phyloP scores from a whole-genome alignment of 2,797 vertebrate species.

The Pyrocephalus nanus region DNA sequence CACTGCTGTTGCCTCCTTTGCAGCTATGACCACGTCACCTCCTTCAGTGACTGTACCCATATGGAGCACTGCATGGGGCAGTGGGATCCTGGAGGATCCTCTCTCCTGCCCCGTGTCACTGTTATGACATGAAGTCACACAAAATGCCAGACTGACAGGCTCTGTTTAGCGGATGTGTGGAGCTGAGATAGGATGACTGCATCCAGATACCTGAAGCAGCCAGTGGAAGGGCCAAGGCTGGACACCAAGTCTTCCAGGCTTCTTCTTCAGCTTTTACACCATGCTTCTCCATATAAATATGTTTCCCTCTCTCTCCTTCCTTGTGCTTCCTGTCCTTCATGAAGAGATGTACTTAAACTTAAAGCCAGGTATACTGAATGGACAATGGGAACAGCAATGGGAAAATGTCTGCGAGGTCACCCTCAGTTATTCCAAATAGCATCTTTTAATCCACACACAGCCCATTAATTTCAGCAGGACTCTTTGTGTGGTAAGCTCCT shows the following conservation, averaged over 20 bases:
- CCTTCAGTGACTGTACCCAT: not conserved
- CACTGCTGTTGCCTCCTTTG: not conserved
- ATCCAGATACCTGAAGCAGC: not conserved
- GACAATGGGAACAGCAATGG: not conserved
- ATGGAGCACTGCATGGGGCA: accelerated
- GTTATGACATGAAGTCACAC: accelerated
- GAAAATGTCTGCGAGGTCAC: not conserved
- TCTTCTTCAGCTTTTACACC: not conserved
- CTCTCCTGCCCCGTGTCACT: accelerated
- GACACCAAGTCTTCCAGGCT: not conserved
- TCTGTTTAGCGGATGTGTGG: not conserved
- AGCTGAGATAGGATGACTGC: not conserved
- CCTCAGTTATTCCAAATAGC: not conserved
- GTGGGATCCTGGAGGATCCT: not conserved
- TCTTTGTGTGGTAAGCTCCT: constrained; percentile 41
- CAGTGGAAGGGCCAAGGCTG: not conserved
- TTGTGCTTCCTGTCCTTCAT: not conserved
- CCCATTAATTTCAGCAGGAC: constrained; percentile 11
- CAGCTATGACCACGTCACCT: not conserved
- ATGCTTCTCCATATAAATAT: not conserved
- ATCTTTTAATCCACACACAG: not conserved
- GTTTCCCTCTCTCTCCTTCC: not conserved
- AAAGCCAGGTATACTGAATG: not conserved
- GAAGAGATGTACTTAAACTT: not conserved
- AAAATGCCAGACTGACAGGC: accelerated